Conservation (phyloP, 2,888 invertebrate species). For the Trachelus troglodyta region DNA sequence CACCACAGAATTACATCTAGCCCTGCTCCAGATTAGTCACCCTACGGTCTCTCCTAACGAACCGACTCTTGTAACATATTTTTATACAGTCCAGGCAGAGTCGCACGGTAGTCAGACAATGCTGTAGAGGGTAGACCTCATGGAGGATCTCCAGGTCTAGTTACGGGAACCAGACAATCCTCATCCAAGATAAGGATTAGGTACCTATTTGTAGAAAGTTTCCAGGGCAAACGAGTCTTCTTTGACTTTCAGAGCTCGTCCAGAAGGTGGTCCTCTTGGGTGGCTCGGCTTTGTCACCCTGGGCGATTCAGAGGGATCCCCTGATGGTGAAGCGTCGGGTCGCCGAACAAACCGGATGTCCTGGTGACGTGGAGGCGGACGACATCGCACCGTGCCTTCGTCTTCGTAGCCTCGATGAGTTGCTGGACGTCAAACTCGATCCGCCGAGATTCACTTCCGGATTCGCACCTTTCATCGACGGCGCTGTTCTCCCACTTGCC, state of each 20-base stretch:
- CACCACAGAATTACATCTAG: constrained; percentile 29
- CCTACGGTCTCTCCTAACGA: constrained; percentile 50
- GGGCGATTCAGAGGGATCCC: constrained; percentile 90
- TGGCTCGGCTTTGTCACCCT: constrained; percentile 90
- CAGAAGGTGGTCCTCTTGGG: constrained; percentile 89
- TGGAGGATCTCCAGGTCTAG: background rate
- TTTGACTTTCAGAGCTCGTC: constrained; percentile 79
- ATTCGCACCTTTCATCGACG: constrained; percentile 95
- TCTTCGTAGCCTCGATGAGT: constrained; percentile 79
- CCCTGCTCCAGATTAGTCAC: constrained; percentile 37
- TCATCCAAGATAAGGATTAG: background rate
- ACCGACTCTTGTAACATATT: constrained; percentile 25
- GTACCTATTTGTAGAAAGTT: background rate
- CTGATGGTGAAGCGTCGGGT: constrained; percentile 83
- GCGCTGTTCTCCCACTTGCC: constrained; percentile 76
- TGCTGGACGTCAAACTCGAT: constrained; percentile 80
- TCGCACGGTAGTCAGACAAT: background rate
- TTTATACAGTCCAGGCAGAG: background rate
- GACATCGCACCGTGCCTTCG: constrained; percentile 88
- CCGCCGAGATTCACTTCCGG: constrained; percentile 87
- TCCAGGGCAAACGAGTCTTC: background rate
- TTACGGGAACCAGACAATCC: background rate
- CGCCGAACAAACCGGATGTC: constrained; percentile 85
- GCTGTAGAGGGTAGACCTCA: background rate
- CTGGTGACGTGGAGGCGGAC: constrained; percentile 83